These are phyloP conservation scores for Timema podura DNA, from an alignment of 2,888 invertebrate species.

Conservation along the genomic window DNA sequence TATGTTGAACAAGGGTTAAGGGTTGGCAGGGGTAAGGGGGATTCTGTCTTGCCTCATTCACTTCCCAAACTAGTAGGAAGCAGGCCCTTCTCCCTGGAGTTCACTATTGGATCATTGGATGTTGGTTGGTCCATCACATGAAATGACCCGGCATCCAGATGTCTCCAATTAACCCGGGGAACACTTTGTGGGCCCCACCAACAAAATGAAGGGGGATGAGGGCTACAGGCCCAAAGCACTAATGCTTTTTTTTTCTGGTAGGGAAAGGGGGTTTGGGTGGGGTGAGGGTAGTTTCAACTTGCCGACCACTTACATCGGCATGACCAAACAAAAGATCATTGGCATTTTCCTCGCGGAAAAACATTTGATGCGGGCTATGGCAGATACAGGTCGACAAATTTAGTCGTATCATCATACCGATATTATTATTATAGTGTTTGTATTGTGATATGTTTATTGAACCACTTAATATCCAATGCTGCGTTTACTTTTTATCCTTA, in stretches of 20 bases:
- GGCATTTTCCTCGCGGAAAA: background rate
- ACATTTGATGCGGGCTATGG: background rate
- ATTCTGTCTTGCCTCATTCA: conserved; percentile 14
- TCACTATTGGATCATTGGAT: conserved; percentile 22
- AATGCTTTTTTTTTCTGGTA: no score
- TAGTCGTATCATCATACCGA: no score
- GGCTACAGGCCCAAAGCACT: no score
- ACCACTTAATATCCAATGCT: no score
- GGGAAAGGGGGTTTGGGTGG: background rate
- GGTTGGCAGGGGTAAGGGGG: background rate
- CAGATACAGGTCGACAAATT: background rate
- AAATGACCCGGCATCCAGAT: conserved; percentile 27
- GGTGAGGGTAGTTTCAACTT: background rate
- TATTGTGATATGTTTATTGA: no score
- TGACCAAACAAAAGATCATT: conserved; percentile 9
- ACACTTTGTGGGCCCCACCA: conserved; percentile 25
- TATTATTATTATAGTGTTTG: no score
- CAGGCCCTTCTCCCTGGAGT: conserved; percentile 4
- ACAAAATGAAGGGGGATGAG: background rate
- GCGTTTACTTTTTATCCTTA: no score
- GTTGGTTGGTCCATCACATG: conserved; percentile 22
- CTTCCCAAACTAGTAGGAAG: conserved; percentile 11
- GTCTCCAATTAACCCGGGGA: conserved; percentile 29
- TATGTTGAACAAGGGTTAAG: background rate
- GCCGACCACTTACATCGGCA: conserved; percentile 15